Evolutionary conservation across 2,888 invertebrate genomes (phyloP).

Genomic region (Melolontha melolontha): DNA sequence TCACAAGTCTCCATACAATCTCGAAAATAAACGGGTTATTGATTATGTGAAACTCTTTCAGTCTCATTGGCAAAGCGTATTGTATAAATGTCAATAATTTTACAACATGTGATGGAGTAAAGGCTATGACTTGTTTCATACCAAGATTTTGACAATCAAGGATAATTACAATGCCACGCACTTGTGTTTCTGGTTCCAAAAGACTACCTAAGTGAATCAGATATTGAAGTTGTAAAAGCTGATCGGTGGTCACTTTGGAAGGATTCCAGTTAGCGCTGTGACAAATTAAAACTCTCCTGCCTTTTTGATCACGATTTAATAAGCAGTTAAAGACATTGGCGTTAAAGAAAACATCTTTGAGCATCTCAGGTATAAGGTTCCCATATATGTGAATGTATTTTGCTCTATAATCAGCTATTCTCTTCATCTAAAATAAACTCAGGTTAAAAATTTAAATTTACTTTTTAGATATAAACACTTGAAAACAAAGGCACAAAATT

Average conservation of each 20-base stretch:
- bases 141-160: conserved; percentile 86
- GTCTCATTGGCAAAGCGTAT: conserved; percentile 86
- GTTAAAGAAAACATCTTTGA: conserved; percentile 76
- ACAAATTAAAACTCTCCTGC: conserved; percentile 76
- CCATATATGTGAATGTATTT: conserved; percentile 75
- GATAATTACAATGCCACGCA: conserved; percentile 83
- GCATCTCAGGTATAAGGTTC: conserved; percentile 76
- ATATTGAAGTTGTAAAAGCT: conserved; percentile 83
- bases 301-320: conserved; percentile 80
- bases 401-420: conserved; percentile 80
- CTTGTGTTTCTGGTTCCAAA: conserved; percentile 81
- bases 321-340: conserved; percentile 83
- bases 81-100: conserved; percentile 85
- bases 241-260: conserved; percentile 77
- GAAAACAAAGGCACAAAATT: no score
- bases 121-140: conserved; percentile 77
- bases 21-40: conserved; percentile 88
- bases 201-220: conserved; percentile 84
- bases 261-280: conserved; percentile 79
- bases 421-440: conserved; percentile 73
- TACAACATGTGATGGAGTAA: conserved; percentile 81
- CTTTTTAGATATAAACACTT: no score
- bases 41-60: conserved; percentile 88
- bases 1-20: conserved; percentile 87
- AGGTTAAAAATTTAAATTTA: no score